Evolutionary conservation across 1,140 invertebrate species (phyloP).

Genomic region (Drosophila ficusphila): DNA sequence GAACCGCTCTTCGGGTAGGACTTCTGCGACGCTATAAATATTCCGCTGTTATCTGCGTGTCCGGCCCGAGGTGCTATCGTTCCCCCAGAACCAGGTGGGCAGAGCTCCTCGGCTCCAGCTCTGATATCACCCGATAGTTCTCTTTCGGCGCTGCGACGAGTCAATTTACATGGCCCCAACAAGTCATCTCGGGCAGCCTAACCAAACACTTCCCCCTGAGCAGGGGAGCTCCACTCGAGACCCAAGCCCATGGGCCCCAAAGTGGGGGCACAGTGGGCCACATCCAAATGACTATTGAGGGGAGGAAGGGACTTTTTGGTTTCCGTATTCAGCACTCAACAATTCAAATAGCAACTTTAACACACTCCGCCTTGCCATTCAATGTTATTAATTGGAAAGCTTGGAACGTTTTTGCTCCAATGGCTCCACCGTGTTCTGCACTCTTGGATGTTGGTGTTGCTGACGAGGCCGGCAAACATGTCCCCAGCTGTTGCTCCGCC

Average conservation of each 20-base stretch:
- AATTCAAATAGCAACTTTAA: too few species aligned
- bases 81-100: conserved; percentile 38
- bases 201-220: conserved; percentile 23
- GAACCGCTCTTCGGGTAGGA: conserved; percentile 36
- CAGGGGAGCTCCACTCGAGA: background rate
- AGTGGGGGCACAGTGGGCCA: conserved; percentile 9
- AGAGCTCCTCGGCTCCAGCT: conserved; percentile 6
- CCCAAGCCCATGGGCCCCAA: conserved; percentile 12
- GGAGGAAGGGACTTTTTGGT: background rate
- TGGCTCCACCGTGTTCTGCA: conserved; percentile 2
- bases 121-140: conserved; percentile 15
- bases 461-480: conserved; percentile 30
- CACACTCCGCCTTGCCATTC: too few species aligned
- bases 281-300: background rate
- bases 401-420: too few species aligned
- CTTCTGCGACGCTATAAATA: conserved; percentile 65
- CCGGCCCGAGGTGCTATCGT: conserved; percentile 51
- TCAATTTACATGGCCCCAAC: conserved; percentile 49
- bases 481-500: conserved; percentile 40
- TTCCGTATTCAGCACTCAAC: too few species aligned
- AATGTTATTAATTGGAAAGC: too few species aligned
- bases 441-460: conserved; percentile 5
- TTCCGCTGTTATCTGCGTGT: conserved; percentile 67
- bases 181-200: conserved; percentile 47
- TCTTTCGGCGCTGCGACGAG: conserved; percentile 31